Base-by-base conservation (phyloP, 2,113 vertebrate species). In the Hippocampus abdominalis region DNA sequence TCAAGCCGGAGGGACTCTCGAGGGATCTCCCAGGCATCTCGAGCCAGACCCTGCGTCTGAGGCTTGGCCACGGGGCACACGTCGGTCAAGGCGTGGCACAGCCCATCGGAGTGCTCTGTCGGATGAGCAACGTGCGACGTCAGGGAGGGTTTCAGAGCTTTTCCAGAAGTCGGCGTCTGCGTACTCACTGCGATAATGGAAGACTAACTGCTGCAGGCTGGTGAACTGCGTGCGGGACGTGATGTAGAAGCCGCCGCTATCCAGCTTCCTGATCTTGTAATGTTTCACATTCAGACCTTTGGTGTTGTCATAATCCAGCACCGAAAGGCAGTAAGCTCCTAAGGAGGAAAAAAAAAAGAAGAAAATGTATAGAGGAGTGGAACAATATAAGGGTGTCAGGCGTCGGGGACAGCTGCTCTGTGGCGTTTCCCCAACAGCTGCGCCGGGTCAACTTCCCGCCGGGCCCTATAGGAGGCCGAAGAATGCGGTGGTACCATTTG, bases 221-320 rank as follows among this genome's bases (percentile, higher is more conserved):
- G 84, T 93, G 92, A 98, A 98, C 89, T 97, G 96, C 3, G 96
- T 96, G 75, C 96, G 94, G 4, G 96, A 97, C 20, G 96, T 97
- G 88, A 98, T 98, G 89, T 98, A 98, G 90, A 98, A 98, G 44
- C 96, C 96, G 0, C 96, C 96, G 0, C 93, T 97, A 88, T 98
- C 96, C 92, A 98, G 88, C 86, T 97, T 98, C 75, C 96, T 94
- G 91, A 96, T 98, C 89, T 98, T 98, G 91, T 98, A 98, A 88
- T 98, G 96, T 84, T 98, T 98, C 74, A 98, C 95, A 0, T 96
- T 98, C 78, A 96, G 91, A 69, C 96, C 96, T 88, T 96, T 98
- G 84, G 93, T 92, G 0, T 95, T 94, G 85, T 98, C 96, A 0
- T 96, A 98, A 87, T 98, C 96, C 0, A 96, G 92, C 78, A 98